phyloP scores from a whole-genome alignment of 2,888 invertebrate species.

The Caenorhabditis panamensis region DNA sequence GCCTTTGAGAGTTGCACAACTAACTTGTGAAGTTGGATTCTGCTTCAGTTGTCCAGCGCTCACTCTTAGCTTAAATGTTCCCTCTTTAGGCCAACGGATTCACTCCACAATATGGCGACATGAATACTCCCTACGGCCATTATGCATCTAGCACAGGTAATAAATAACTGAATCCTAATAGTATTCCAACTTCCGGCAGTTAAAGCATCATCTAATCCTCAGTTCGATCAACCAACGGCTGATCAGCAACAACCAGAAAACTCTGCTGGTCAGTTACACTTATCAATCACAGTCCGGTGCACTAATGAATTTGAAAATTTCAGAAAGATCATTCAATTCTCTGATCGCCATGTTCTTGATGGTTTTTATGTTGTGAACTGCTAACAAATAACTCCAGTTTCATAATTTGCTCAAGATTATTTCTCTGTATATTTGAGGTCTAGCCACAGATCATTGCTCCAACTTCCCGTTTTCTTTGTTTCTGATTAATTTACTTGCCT shows the following conservation, averaged over 20 bases:
- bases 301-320: slow-evolving; percentile 3
- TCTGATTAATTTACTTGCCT: slow-evolving; percentile 42
- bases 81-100: slow-evolving; percentile 51
- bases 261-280: slow-evolving; percentile 14
- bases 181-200: slow-evolving; percentile 26
- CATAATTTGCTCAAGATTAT: slow-evolving; percentile 47
- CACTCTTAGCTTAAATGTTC: neutral
- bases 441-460: slow-evolving; percentile 9
- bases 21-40: slow-evolving; percentile 11
- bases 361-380: slow-evolving; percentile 16
- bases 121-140: slow-evolving; percentile 67
- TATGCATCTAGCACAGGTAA: slow-evolving; percentile 58
- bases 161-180: slow-evolving; percentile 9
- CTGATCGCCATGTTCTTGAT: slow-evolving; percentile 6
- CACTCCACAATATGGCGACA: slow-evolving; percentile 65
- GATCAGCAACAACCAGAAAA: slow-evolving; percentile 44
- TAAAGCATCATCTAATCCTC: slow-evolving; percentile 52
- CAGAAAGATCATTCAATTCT: slow-evolving; percentile 6
- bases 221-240: slow-evolving; percentile 56
- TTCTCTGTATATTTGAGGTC: slow-evolving; percentile 57
- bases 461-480: slow-evolving; percentile 15
- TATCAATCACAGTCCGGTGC: too few relatives aligned
- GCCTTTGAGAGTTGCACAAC: slow-evolving; percentile 29
- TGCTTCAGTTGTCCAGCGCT: slow-evolving; percentile 22
- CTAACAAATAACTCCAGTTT: slow-evolving; percentile 2